Conservation (phyloP, 2,797 vertebrate species). For the Passerculus sandwichensis region DNA sequence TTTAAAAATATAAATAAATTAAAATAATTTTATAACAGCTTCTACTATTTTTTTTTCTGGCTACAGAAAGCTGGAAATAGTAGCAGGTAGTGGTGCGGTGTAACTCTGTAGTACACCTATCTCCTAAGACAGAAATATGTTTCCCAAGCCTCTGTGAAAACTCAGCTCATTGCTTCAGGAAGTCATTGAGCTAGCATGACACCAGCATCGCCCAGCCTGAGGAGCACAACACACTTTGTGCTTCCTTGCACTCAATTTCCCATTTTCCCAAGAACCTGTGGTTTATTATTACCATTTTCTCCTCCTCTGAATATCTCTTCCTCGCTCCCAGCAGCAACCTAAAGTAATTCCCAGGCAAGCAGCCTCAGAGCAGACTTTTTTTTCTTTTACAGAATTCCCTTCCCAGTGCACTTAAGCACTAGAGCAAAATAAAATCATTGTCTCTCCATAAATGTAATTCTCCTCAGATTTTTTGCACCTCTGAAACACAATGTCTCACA, state of each 20-base stretch:
- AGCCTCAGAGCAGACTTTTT: background rate
- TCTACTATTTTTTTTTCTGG: background rate
- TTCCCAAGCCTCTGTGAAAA: conserved; percentile 53
- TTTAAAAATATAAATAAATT: background rate
- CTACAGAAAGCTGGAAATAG: conserved; percentile 55
- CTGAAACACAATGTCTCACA: background rate
- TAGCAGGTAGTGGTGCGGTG: background rate
- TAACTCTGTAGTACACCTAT: conserved; percentile 33
- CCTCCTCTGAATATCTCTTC: background rate
- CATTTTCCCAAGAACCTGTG: background rate
- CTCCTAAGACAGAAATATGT: conserved; percentile 43
- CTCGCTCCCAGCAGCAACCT: background rate
- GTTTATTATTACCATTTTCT: conserved; percentile 24
- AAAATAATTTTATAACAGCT: conserved; percentile 41
- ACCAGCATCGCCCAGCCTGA: background rate
- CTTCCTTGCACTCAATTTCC: background rate
- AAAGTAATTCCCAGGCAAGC: conserved; percentile 21
- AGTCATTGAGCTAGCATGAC: background rate
- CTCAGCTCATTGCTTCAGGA: conserved; percentile 26
- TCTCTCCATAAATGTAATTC: background rate
- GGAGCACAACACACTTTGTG: background rate
- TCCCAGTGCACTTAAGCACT: background rate
- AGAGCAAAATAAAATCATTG: background rate
- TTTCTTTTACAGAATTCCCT: background rate
- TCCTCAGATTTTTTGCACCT: background rate